A percentile compares a stretch with the other conserved stretches of the same genome.
These are phyloP conservation scores for Zosterops borbonicus DNA, from an alignment of 2,113 vertebrate species.

Conservation along the genomic window DNA sequence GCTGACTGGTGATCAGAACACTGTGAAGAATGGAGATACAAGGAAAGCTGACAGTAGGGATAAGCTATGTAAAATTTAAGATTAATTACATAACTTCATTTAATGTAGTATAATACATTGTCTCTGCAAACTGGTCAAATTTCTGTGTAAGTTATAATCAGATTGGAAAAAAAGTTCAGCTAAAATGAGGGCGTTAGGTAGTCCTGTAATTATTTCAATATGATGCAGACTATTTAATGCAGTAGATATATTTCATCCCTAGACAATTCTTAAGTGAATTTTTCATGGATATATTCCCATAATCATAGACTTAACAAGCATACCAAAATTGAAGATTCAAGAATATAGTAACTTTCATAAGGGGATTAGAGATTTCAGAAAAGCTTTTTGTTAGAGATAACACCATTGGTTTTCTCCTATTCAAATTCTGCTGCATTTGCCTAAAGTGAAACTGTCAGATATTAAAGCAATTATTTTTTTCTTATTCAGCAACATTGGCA, in stretches of 20 bases:
- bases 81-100: background rate
- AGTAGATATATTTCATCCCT: background rate
- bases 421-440: background rate
- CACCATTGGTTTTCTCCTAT: background rate
- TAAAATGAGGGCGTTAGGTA: background rate
- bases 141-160: background rate
- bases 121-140: background rate
- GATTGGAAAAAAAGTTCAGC: background rate
- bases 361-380: background rate
- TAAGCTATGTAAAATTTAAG: background rate
- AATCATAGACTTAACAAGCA: conserved; percentile 23
- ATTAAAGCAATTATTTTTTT: background rate
- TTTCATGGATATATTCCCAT: conserved; percentile 26
- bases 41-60: background rate
- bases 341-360: background rate
- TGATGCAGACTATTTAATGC: background rate
- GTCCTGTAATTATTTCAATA: background rate
- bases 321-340: background rate
- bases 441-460: background rate
- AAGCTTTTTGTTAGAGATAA: background rate
- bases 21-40: background rate
- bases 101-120: background rate
- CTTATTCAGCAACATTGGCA: background rate
- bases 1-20: background rate
- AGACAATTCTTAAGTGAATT: conserved; percentile 6